Evolutionary conservation across 2,797 vertebrate genomes (phyloP).

Genomic region (Karalla daura): DNA sequence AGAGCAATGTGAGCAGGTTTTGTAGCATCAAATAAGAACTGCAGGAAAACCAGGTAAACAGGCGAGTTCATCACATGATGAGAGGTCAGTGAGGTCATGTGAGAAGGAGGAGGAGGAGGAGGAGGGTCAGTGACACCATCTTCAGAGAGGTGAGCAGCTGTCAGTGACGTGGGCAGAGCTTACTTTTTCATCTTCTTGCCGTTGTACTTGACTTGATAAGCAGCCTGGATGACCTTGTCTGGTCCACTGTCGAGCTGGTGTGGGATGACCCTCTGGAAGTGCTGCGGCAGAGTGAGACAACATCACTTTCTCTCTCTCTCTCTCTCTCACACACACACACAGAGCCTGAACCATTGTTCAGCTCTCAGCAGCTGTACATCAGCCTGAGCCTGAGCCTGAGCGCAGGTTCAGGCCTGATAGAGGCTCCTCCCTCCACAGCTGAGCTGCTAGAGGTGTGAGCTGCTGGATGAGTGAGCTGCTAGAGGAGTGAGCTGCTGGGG

Average conservation of each 20-base stretch:
- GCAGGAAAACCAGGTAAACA: too few species aligned
- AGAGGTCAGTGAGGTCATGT: too few species aligned
- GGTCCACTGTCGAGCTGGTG: constrained; percentile 95
- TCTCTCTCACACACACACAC: constrained; percentile 3
- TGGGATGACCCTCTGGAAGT: constrained; percentile 98
- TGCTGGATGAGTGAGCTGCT: neutral
- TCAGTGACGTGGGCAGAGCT: constrained; percentile 49
- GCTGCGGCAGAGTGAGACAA: constrained; percentile 76
- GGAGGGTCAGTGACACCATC: too few species aligned
- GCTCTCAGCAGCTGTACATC: constrained; percentile 7
- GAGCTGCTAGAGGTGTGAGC: constrained; percentile 10
- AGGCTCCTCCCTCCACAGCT: constrained; percentile 11
- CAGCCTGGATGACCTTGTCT: constrained; percentile 95
- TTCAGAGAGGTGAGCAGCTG: neutral
- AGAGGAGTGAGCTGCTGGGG: constrained; percentile 3
- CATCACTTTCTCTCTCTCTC: too few species aligned
- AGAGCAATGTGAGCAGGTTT: neutral
- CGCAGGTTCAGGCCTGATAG: constrained; percentile 2
- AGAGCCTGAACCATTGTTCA: neutral
- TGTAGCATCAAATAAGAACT: neutral
- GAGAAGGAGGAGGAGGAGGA: too few species aligned
- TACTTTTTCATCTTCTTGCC: constrained; percentile 99
- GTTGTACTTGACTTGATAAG: constrained; percentile 99
- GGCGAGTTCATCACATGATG: too few species aligned
- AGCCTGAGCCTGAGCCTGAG: neutral